Evolutionary conservation across 2,888 invertebrate species (phyloP).

Genomic region (Parochlus steinenii): DNA sequence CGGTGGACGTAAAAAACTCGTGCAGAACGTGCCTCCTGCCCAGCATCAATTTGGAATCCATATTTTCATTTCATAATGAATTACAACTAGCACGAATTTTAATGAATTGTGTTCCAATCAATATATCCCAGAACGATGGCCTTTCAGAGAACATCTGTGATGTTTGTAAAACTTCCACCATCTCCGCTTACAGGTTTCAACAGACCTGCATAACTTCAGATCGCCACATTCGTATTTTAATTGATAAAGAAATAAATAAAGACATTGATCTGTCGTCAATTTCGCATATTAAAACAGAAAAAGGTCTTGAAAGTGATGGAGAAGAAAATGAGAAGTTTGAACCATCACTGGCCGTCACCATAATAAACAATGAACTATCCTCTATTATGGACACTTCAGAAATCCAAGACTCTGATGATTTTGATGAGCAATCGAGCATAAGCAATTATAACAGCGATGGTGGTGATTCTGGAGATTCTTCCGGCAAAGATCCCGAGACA

Average conservation of each 20-base stretch:
- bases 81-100: slow-evolving; percentile 22
- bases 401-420: no score
- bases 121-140: slow-evolving; percentile 34
- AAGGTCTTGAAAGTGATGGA: not conserved
- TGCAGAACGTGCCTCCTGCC: slow-evolving; percentile 3
- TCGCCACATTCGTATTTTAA: slow-evolving; percentile 20
- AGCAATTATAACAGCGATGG: no score
- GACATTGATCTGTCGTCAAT: not conserved
- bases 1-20: not conserved
- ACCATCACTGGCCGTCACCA: not conserved
- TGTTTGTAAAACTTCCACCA: slow-evolving; percentile 34
- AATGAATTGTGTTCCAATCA: slow-evolving; percentile 21
- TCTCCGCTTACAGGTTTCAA: slow-evolving; percentile 34
- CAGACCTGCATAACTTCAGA: slow-evolving; percentile 32
- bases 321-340: not conserved
- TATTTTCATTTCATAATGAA: slow-evolving; percentile 6
- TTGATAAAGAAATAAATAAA: not conserved
- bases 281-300: slow-evolving; percentile 3
- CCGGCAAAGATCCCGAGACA: not conserved
- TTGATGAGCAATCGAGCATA: no score
- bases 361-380: no score
- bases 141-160: slow-evolving; percentile 42
- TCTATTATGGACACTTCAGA: no score
- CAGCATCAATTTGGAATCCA: slow-evolving; percentile 3
- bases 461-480: slow-evolving; percentile 1